Evolutionary conservation across 2,888 invertebrate species (phyloP).

Genomic region (Ochropleura leucogaster): DNA sequence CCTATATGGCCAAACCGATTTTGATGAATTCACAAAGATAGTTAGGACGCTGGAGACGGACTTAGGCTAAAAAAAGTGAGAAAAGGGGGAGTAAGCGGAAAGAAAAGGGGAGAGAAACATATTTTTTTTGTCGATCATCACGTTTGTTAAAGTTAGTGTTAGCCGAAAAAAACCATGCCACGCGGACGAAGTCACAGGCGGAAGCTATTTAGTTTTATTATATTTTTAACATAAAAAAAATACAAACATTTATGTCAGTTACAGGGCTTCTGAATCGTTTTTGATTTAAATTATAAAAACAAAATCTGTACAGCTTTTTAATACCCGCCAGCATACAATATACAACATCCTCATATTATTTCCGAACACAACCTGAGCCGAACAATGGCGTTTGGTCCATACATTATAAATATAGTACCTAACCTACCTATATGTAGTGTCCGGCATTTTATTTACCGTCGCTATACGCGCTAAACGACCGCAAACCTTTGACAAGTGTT

Average conservation of each 20-base stretch:
- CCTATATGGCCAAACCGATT: too few species aligned
- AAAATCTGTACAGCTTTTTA: neutral
- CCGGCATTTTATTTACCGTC: conserved; percentile 7
- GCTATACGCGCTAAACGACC: neutral
- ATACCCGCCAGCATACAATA: neutral
- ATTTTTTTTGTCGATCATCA: too few species aligned
- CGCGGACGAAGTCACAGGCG: too few species aligned
- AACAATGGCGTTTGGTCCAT: neutral
- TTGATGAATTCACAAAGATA: too few species aligned
- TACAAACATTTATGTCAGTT: neutral
- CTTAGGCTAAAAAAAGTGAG: too few species aligned
- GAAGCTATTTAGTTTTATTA: too few species aligned
- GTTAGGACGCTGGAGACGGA: too few species aligned
- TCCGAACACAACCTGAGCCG: neutral
- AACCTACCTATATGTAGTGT: too few species aligned
- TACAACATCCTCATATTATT: neutral
- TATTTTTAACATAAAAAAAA: neutral
- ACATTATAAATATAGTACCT: neutral
- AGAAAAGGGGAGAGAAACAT: too few species aligned
- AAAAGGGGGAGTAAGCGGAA: too few species aligned
- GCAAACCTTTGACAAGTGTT: conserved; percentile 15
- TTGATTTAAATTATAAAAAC: neutral
- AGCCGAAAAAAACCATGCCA: too few species aligned
- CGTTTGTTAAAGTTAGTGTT: too few species aligned
- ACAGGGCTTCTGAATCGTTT: neutral